phyloP scores from a whole-genome alignment of 2,113 vertebrate species.

The Chlorocebus sabaeus region DNA sequence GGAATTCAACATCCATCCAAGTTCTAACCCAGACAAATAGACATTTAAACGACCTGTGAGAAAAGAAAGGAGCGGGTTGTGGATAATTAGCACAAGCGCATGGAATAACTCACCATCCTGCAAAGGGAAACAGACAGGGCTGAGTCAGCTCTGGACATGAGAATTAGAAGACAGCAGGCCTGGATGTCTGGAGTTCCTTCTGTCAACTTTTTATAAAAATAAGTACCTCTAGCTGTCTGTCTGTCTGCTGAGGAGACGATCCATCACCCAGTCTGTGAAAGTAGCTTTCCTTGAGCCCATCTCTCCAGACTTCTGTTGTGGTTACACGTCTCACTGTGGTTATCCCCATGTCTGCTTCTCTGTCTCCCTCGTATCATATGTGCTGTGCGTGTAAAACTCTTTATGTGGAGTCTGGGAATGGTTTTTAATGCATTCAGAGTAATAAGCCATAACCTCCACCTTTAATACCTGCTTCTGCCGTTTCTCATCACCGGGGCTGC shows the following conservation, averaged over 20 bases:
- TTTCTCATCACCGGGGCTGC: constrained; percentile 64
- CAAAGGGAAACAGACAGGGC: constrained; percentile 57
- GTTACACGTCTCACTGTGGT: constrained; percentile 79
- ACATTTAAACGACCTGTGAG: constrained; percentile 76
- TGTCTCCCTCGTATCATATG: constrained; percentile 75
- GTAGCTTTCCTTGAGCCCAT: constrained; percentile 60
- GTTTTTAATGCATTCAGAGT: constrained; percentile 73
- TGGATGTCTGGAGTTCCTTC: constrained; percentile 73
- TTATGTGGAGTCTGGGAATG: constrained; percentile 76
- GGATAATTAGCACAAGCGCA: constrained; percentile 54
- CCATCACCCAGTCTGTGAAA: constrained; percentile 70
- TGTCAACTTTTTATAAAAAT: constrained; percentile 72
- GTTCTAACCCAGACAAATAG: constrained; percentile 70
- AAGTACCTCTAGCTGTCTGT: constrained; percentile 71
- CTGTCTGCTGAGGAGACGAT: constrained; percentile 70
- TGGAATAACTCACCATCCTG: constrained; percentile 60
- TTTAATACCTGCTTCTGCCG: constrained; percentile 75
- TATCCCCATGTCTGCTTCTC: constrained; percentile 74
- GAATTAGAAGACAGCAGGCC: constrained; percentile 53
- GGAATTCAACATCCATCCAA: constrained; percentile 49
- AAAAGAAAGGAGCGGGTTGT: constrained; percentile 59
- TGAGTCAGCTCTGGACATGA: constrained; percentile 66
- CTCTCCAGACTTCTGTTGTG: constrained; percentile 77
- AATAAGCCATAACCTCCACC: constrained; percentile 70
- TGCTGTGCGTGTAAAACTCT: constrained; percentile 75